Evolutionary conservation across 35 echinoderm and acorn worm species (phyloP), one percentile per base, ranked within the genome.

Genomic region (Patiria miniata): DNA sequence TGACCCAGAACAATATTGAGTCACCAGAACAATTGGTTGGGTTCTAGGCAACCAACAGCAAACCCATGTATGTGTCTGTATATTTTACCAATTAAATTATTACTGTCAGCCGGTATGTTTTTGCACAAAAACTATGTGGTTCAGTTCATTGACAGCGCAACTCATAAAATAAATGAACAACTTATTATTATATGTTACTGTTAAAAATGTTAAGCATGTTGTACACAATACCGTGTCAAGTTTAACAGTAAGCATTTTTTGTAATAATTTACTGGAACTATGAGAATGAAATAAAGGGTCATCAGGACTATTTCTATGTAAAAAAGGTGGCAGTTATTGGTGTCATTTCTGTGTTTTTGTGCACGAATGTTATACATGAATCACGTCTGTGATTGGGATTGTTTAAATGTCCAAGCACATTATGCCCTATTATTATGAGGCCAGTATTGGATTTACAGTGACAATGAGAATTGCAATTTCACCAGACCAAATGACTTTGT

Each of bases 231-330:
- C 65, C 34, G 26, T 69, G 17, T 69, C 61, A 69, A 69, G 23
- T 4, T 36, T 73, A 34, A 18, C 65, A 8, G 65, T 73, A 73
- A 73, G 65, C 65, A 73, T 73, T 73, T 73, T 73, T 73, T 73
- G 65, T 73, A 73, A 73, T 73, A 73, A 73, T 73, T 73, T 73
- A 73, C 19, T 73, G 65, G 65, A 73, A 73, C 65, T 73, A 10
- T 26, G 65, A 28, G 65, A 73, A 73, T 73, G 65, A 73, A 73
- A 73, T 73, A 73, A 73, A 73, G 65, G 65, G 65, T 73, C 65
- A 14, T 47, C 34, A 34, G 65, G 65, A 73, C 65, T 73, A 73
- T 73, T 73, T 73, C 65, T 73, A 73, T 73, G 65, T 73, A 73
- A 68, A 68, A 73, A 73, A 73, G 28, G n/a, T n/a, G n/a, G n/a